Base-by-base conservation (phyloP, 64 coral and sea anemone species). In the Catalaphyllia jardinei region DNA sequence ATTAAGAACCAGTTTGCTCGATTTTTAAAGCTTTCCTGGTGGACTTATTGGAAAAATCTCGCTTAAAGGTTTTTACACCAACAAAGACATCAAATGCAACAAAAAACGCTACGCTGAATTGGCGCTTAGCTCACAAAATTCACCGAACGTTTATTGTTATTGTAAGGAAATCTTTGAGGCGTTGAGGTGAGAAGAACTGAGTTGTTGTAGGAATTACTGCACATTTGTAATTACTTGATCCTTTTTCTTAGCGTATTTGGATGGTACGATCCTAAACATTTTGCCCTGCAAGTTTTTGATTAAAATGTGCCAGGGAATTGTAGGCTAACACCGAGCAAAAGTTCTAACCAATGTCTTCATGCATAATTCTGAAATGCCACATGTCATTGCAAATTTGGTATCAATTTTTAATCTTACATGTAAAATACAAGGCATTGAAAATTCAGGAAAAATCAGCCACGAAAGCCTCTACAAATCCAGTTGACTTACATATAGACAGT, bases 381-480 rank as follows among this genome's bases (percentile, higher is more conserved):
- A 97, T 97, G 95, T 97, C 91, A 97, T 62, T 88, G 82, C 88
- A 88, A 57, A 93, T 77, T 86, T 60, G 72, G 86, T 90, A 97
- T 97, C 91, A 97, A 97, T 97, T 97, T 97, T 97, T 97, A 97
- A 97, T 97, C 88, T 93, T 89, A 89, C 87, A 88, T 54, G 71
- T 81, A 89, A 60, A 84, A 81, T 89, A 69, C 64, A 62, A 60
- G 79, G 92, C 71, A 84, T 89, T 89, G 87, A 80, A 67, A 31
- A 65, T 31, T n/a, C 50, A 42, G 79, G 39, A 25, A 84, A 82
- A 74, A 75, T 74, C 74, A 51, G 50, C 76, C 71, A 24, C 15
- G 60, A 60, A 65, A 84, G 76, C 16, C 67, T 78, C 67, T 76
- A 2, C 75, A 72, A 71, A 27, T 52, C 19, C 51, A n/a, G 7